phyloP scores from a whole-genome alignment of 2,113 vertebrate genomes.

The Laterallus jamaicensis region DNA sequence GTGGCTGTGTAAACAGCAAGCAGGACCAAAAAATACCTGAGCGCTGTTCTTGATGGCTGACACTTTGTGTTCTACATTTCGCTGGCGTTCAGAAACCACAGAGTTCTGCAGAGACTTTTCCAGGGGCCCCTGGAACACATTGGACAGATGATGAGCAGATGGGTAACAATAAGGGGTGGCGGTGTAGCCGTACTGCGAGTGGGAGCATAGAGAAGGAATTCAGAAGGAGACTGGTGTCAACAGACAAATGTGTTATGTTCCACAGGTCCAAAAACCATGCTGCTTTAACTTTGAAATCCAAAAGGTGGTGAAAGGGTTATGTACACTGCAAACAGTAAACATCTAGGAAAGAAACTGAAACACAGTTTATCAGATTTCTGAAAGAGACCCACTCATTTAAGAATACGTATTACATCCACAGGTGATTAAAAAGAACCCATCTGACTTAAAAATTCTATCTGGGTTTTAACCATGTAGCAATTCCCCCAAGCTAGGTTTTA shows the following conservation, averaged over 20 bases:
- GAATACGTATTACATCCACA: background rate
- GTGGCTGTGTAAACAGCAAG: background rate
- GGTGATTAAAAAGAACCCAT: background rate
- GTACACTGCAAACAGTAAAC: background rate
- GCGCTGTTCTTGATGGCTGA: conserved; percentile 87
- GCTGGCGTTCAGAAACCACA: conserved; percentile 87
- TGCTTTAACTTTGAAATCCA: background rate
- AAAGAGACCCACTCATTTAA: background rate
- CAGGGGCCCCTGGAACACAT: conserved; percentile 83
- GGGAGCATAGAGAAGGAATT: background rate
- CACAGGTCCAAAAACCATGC: background rate
- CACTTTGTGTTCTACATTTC: conserved; percentile 89
- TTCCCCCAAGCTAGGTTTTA: background rate
- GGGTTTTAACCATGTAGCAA: background rate
- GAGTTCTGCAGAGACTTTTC: conserved; percentile 92
- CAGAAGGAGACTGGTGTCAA: background rate
- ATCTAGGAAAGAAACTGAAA: background rate
- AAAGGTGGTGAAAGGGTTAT: background rate
- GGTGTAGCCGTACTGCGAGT: background rate
- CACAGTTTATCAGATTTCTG: background rate
- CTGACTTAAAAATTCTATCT: background rate
- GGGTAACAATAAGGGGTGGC: background rate
- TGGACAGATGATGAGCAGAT: background rate
- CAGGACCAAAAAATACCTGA: conserved; percentile 77
- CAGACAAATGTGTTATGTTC: background rate